Evolutionary conservation across 2,797 vertebrate species (phyloP), one percentile per base, ranked within the genome.

Genomic region (Bradypus variegatus): DNA sequence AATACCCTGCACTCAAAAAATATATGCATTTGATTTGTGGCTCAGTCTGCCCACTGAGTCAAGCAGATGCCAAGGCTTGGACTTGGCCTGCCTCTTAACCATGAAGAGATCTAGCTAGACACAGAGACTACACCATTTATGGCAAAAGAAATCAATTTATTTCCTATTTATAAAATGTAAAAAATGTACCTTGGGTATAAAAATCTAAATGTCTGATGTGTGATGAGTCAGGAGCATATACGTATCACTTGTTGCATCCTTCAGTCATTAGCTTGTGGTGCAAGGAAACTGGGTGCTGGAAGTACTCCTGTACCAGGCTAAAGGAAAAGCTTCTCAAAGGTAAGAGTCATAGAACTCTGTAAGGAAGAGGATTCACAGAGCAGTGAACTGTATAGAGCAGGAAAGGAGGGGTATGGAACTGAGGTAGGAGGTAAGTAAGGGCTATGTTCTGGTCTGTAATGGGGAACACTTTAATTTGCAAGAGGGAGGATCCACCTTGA

Each of bases 61-160:
- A 79, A 29, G 72, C 2, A 53, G 83, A 88, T 21, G 58, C 27
- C 76, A 76, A 91, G 65, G 70, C 12, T 75, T 50, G 70, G 72
- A 31, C 58, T 41, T 70, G 29, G 69, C 53, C 58, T 0, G 27
- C 53, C 73, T 82, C 75, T 80, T 80, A 75, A 48, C 82, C 16
- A 48, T 10, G 29, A 65, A 62, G 79, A 85, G 14, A 76, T 18
- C 14, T 8, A 86, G 73, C 25, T 19, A 83, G 72, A 76, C 25
- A 86, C 27, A 90, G 2, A 38, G 38, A 87, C 36, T 14, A 33
- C 21, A 45, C 21, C 19, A 58, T n/a, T 94, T 67, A 64, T 76
- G 31, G 88, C 55, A 92, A 92, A 90, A 76, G n/a, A 80, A 60
- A 76, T 82, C 45, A 62, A 80, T 96, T 95, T 95, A 96, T 91